These are phyloP conservation scores for Lepidonotus clava DNA, from an alignment of 2,888 invertebrate genomes.

Conservation along the genomic window DNA sequence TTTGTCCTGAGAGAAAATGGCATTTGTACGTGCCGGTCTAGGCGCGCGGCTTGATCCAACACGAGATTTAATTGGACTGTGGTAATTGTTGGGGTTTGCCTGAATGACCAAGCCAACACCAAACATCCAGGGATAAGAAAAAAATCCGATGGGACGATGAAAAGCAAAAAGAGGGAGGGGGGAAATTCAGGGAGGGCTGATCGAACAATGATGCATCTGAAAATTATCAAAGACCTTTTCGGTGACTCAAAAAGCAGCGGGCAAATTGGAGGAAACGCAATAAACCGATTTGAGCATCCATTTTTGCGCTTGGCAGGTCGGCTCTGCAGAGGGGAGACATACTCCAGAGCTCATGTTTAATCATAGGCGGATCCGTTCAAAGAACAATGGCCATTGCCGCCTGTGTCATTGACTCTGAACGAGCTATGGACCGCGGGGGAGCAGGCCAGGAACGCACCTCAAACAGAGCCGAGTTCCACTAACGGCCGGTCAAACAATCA, in stretches of 20 bases:
- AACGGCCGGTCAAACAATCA: constrained; percentile 50
- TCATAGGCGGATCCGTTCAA: constrained; percentile 11
- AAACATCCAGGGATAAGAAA: constrained; percentile 13
- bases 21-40: constrained; percentile 43
- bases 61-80: constrained; percentile 44
- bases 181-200: constrained; percentile 8
- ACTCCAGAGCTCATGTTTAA: constrained; percentile 43
- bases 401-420: constrained; percentile 40
- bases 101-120: constrained; percentile 39
- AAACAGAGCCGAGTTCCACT: not conserved
- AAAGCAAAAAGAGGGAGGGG: not conserved
- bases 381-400: constrained; percentile 17
- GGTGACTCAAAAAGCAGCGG: not conserved
- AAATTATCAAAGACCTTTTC: constrained; percentile 35
- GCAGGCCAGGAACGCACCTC: not conserved
- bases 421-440: not conserved
- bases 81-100: constrained; percentile 42
- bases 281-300: constrained; percentile 22
- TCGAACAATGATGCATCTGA: constrained; percentile 42
- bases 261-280: constrained; percentile 42
- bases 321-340: not conserved
- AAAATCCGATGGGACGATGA: not conserved
- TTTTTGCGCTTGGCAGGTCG: not conserved
- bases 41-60: constrained; percentile 27
- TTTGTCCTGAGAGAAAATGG: constrained; percentile 46